Percentiles rank a stretch among this genome's conserved stretches.
These are phyloP conservation scores for Capitulum mitella DNA, from an alignment of 2,888 invertebrate genomes.

Conservation along the genomic window DNA sequence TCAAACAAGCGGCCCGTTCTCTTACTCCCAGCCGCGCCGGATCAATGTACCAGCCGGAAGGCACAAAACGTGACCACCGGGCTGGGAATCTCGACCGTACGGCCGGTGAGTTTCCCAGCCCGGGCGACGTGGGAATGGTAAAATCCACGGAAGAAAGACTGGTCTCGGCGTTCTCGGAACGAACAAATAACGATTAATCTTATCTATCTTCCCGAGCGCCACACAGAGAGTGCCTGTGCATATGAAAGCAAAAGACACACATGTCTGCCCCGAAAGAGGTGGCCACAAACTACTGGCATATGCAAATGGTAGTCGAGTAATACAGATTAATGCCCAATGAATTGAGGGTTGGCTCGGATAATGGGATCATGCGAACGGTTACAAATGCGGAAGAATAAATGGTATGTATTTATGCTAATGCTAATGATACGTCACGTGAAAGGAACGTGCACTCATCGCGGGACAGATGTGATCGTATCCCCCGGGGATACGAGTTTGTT, in stretches of 20 bases:
- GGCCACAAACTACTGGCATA: background rate
- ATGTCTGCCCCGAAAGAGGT: background rate
- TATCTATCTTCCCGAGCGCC: slow-evolving; percentile 10
- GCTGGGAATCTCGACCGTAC: background rate
- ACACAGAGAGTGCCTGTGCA: background rate
- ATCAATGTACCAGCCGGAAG: background rate
- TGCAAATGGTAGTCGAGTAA: background rate
- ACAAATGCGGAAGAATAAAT: background rate
- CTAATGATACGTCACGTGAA: background rate
- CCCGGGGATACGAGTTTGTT: too few relatives aligned
- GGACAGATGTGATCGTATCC: too few relatives aligned
- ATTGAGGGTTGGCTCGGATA: background rate
- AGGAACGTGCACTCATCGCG: background rate
- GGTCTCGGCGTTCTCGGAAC: background rate
- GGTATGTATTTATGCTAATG: slow-evolving; percentile 12
- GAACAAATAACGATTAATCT: slow-evolving; percentile 24
- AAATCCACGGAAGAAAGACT: slow-evolving; percentile 7
- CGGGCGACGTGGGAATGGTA: background rate
- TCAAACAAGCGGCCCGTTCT: slow-evolving; percentile 22
- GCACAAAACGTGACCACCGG: background rate
- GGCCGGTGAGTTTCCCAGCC: background rate
- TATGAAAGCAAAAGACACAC: background rate
- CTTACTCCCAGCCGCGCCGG: background rate
- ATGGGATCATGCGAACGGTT: background rate
- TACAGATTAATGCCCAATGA: slow-evolving; percentile 4